Base-by-base conservation (phyloP, 2,797 vertebrate species). In the Enteromius thamalakanensis region DNA sequence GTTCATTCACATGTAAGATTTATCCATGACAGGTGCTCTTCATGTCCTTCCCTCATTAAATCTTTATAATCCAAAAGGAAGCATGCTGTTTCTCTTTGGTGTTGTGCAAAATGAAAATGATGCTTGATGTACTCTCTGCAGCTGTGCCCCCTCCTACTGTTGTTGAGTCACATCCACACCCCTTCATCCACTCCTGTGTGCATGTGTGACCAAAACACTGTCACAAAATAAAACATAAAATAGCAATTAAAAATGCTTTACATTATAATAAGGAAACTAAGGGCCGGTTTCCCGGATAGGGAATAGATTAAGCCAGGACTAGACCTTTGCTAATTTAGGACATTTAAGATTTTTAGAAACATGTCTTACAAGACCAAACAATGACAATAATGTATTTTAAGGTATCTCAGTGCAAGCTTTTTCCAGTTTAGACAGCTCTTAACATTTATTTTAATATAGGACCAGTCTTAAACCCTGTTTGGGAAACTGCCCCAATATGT, bases 131-230 rank as follows among this genome's bases (percentile, higher is more conserved):
- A 74, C 64, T 68, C 75, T 69, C 84, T 68, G 21, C 65, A 69
- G 58, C 84, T 79, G 78, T 51, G 19, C 60, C 71, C 70, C 88
- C 86, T 77, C 81, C 88, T 80, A 58, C 87, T 89, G 77, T 82
- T 87, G 79, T 82, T 76, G 55, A 68, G 87, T 87, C 84, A 91
- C 84, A 92, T 88, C 90, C 93, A 88, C 88, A 90, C 91, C 88
- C 87, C 85, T 88, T 80, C 86, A 89, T 92, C 88, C 89, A 91
- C 10, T 19, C 14, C 4, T n/a, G 19, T 69, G 69, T 71, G n/a
- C 45, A 42, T 47, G 26, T 64, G 62, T 65, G 29, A 32, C 26
- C 29, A 17, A 32, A 32, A 65, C 17, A 6, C 32, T 15, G 6
- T 7, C 62, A 32, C 62, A 32, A 65, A 64, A 32, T 65, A 65